Base-by-base conservation (phyloP, 2,888 invertebrate genomes). In the Stenodema calcarata region DNA sequence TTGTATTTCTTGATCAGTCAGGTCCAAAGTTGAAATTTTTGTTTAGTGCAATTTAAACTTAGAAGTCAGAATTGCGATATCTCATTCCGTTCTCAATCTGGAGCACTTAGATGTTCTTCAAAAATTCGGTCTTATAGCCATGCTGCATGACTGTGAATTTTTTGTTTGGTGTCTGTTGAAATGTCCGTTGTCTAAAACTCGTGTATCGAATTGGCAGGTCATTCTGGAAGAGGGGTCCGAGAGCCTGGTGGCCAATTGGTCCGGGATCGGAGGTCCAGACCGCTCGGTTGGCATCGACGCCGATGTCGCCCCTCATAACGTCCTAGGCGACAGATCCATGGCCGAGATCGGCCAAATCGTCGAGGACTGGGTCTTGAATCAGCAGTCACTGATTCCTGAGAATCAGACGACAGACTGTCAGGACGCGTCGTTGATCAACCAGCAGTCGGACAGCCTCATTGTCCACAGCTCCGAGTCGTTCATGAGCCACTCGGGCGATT, bases 211-310 rank as follows among this genome's bases (percentile, higher is more conserved):
- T 62, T 18, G 23, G 23, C 62, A 62, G 62, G 62, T 62, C 62
- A 62, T 62, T 62, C 62, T 62, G 27, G 62, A 62, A 23, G 62
- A 62, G 12, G 62, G 62, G 23, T 23, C 30, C 30, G 80, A 82
- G 62, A 84, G 84, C 47, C 16, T 75, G 30, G n/a, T 35, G 42
- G 44, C 16, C 84, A 84, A 84, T 30, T 84, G 84, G 84, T 84
- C 84, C 9, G 84, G 84, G 9, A 35, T 84, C 3, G 84, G 75
- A 12, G 84, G 73, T 9, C 47, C 44, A 12, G 84, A 84, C 16
- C 84, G 50, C 23, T 84, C 84, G 0, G 0, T 73, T 2, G 80
- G 80, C 28, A 7, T 16, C 6, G 54, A 54, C 3, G 28, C 14
- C 0, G 80, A 80, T 27, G 6, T 80, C 1, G 50, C 80, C 28